Percentiles rank a stretch among this genome's conserved stretches.
These are phyloP conservation scores for Dinomys branickii DNA, from an alignment of 2,113 vertebrate genomes.

Conservation along the genomic window DNA sequence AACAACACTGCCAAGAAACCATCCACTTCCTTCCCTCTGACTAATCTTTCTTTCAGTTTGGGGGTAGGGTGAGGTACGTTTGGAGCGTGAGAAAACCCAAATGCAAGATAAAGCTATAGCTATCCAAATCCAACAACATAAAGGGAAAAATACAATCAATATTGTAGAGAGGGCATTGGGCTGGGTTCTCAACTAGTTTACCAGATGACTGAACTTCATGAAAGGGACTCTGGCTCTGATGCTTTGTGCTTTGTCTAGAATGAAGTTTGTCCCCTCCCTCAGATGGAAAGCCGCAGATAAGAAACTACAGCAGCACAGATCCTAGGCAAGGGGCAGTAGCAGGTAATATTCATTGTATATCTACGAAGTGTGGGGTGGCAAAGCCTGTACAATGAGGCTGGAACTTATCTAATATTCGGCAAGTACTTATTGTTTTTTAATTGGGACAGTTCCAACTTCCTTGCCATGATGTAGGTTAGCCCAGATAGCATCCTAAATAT, in stretches of 20 bases:
- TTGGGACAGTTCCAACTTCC: background rate
- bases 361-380: background rate
- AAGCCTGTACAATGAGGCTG: background rate
- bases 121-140: background rate
- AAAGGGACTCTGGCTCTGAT: too few relatives aligned
- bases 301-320: background rate
- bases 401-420: background rate
- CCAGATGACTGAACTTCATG: background rate
- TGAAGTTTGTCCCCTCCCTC: background rate
- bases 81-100: background rate
- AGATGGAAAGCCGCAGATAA: background rate
- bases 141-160: background rate
- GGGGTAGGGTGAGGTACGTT: background rate
- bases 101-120: background rate
- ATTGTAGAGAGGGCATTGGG: background rate
- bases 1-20: background rate
- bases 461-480: background rate
- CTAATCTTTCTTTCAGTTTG: background rate
- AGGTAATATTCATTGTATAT: background rate
- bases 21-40: background rate
- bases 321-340: background rate
- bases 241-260: background rate
- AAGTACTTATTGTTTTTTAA: conserved; percentile 25
- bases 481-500: background rate
- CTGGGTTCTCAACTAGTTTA: background rate